A percentile compares a stretch with the other conserved stretches of the same genome.
Conservation (phyloP, 2,888 invertebrate species). For the Anoplius nigerrimus region DNA sequence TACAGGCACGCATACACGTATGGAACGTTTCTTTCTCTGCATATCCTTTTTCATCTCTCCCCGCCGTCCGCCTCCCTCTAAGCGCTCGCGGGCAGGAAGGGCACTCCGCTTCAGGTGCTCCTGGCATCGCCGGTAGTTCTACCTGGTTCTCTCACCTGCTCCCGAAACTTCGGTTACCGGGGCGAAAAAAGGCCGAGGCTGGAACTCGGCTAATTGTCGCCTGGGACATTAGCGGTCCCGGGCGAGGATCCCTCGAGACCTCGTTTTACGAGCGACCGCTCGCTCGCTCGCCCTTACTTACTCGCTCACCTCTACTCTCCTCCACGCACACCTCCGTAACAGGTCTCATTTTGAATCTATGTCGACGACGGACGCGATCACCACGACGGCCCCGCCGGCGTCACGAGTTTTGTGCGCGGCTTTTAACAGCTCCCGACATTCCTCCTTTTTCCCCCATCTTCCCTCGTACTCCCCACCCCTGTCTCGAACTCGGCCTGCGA, state of each 20-base stretch:
- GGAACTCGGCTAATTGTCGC: conserved; percentile 42
- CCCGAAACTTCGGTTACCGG: conserved; percentile 30
- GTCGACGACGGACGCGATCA: conserved; percentile 1
- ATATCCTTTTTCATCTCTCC: neutral
- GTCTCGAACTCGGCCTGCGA: no score
- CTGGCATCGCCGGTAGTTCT: neutral
- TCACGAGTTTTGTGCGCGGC: neutral
- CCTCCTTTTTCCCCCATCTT: neutral
- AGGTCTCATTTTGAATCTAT: neutral
- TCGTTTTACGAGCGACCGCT: conserved; percentile 24
- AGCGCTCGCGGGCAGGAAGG: neutral
- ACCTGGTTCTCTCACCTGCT: conserved; percentile 33
- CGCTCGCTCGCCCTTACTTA: neutral
- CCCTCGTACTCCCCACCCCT: neutral
- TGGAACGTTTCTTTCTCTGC: neutral
- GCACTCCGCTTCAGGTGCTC: neutral
- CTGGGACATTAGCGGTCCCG: conserved; percentile 21
- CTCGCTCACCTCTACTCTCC: neutral
- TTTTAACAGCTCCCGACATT: neutral
- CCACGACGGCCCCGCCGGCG: neutral
- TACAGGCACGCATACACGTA: neutral
- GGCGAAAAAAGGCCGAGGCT: conserved; percentile 8
- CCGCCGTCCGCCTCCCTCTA: neutral
- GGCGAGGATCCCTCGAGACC: conserved; percentile 14
- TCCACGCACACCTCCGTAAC: neutral